Base-by-base conservation (phyloP, 1,140 invertebrate genomes). In the Tetragonula clypearis region DNA sequence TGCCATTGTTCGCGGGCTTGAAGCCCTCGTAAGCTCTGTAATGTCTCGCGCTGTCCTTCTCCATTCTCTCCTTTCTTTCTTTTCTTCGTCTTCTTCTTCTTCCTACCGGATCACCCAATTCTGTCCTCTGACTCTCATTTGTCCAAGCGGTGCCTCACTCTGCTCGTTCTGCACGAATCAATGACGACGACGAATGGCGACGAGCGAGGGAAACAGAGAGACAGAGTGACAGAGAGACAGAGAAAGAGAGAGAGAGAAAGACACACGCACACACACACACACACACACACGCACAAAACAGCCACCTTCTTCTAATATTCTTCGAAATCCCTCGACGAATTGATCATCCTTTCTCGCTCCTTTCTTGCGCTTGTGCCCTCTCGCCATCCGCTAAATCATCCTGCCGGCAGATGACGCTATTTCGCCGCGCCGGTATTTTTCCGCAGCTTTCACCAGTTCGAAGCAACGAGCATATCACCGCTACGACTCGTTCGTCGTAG, bases 1-100 rank as follows among this genome's bases (percentile, higher is more conserved):
- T 95, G 69, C 93, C 95, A 82, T 95, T 94, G 87, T 95, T 95
- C 1, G 94, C 92, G 72, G 92, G 92, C 90, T 94, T 95, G n/a
- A 94, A 90, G 86, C 93, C 94, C 92, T 94, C 94, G 91, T 94
- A 94, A 87, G 94, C 93, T 71, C 93, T 90, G 74, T 94, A 93
- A 88, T 95, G 94, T 62, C 93, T 91, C 77, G 91, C 80, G 79
- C 88, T 88, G 72, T 94, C 92, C 82, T 95, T 94, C 87, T 93
- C 93, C 92, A 94, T 93, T 35, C 79, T 85, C 49, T 56, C 15
- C 69, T 30, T 15, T 77, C 35, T 56, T 49, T 49, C 8, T 8
- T 8, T 49, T 8, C 23, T 79, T 41, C 76, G 79, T 41, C 49
- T 21, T 60, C 4, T 9, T 56, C 72, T 26, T 9, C 17, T 77